These are phyloP conservation scores for Asteroscopus sphinx DNA, from an alignment of 2,888 invertebrate species.

Conservation along the genomic window DNA sequence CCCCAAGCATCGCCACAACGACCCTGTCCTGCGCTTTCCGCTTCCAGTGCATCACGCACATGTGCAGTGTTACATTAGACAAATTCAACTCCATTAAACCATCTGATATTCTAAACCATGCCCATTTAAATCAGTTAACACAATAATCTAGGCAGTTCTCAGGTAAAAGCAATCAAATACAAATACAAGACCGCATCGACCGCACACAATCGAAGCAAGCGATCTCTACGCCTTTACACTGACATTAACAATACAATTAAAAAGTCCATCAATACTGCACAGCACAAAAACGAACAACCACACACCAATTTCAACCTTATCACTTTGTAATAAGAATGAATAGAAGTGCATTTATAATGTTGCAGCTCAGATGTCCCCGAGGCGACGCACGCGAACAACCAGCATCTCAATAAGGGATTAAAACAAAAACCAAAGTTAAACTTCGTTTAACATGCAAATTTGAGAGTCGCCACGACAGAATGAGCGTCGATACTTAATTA, in stretches of 20 bases:
- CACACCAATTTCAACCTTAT: conserved; percentile 62
- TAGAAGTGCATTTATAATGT: conserved; percentile 16
- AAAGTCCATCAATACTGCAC: conserved; percentile 79
- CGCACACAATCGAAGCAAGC: conserved; percentile 85
- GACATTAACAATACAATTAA: conserved; percentile 89
- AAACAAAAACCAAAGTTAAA: conserved; percentile 85
- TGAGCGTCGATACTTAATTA: conserved; percentile 90
- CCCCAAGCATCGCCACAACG: no score
- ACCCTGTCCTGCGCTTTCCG: no score
- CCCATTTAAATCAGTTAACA: conserved; percentile 45
- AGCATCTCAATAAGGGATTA: conserved; percentile 86
- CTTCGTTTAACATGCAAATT: conserved; percentile 90
- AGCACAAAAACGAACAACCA: conserved; percentile 28
- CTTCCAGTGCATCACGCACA: background rate
- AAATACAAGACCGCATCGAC: conserved; percentile 74
- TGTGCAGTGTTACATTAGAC: background rate
- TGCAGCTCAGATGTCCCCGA: conserved; percentile 66
- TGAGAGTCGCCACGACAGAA: conserved; percentile 88
- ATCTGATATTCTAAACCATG: conserved; percentile 17
- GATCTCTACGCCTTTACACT: conserved; percentile 88
- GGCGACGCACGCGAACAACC: conserved; percentile 80
- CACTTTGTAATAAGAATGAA: conserved; percentile 48
- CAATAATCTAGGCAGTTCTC: conserved; percentile 50
- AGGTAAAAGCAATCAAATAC: conserved; percentile 66
- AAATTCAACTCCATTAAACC: conserved; percentile 11